These are phyloP conservation scores for Sabellastarte sp. DNA, from an alignment of 2,888 invertebrate species.

Conservation along the genomic window DNA sequence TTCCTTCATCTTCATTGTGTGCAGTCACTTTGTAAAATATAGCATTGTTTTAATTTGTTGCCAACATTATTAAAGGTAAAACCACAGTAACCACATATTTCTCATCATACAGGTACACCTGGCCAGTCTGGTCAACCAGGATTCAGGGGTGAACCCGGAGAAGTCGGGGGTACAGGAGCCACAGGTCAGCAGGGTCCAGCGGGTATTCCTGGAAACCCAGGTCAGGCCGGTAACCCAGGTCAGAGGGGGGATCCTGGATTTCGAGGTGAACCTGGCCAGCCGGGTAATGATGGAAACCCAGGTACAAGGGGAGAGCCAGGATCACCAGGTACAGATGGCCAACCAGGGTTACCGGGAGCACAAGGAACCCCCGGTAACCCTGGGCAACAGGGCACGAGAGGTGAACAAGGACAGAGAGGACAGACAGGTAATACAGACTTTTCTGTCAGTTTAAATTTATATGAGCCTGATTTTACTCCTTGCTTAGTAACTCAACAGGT, in stretches of 20 bases:
- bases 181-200: constrained; percentile 7
- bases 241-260: constrained; percentile 76
- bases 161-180: not conserved
- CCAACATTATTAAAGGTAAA: no score
- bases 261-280: constrained; percentile 31
- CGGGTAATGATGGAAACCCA: constrained; percentile 62
- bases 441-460: no score
- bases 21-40: no score
- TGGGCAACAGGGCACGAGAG: not conserved
- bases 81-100: no score
- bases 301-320: constrained; percentile 19
- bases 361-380: not conserved
- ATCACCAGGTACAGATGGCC: constrained; percentile 6
- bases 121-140: constrained; percentile 12
- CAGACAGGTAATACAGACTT: no score
- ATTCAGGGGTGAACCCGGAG: constrained; percentile 43
- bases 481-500: no score
- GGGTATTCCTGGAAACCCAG: constrained; percentile 18
- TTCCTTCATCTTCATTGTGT: no score
- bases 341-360: constrained; percentile 11
- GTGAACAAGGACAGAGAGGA: no score
- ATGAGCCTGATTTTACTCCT: no score
- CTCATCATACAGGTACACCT: not conserved
- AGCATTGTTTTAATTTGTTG: no score
- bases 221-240: not conserved